phyloP scores from a whole-genome alignment of 2,113 vertebrate genomes.

The Psammodynastes pulverulentus region DNA sequence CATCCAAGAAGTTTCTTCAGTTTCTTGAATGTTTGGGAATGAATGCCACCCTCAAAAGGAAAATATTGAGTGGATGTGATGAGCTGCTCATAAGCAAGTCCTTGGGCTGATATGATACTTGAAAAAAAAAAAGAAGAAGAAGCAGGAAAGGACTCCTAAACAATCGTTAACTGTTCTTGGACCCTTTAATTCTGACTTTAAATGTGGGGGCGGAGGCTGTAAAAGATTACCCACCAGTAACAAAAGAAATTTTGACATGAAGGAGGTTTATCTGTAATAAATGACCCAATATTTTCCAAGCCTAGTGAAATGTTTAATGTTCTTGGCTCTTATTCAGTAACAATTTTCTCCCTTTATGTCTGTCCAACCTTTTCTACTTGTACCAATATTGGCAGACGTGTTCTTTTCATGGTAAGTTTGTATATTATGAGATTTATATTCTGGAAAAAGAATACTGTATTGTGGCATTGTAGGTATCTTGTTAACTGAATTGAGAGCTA shows the following conservation, averaged over 20 bases:
- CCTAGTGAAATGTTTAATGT: neutral
- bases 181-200: neutral
- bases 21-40: too few species aligned
- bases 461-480: neutral
- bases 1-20: neutral
- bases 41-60: neutral
- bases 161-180: neutral
- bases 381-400: neutral
- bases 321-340: neutral
- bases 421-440: neutral
- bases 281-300: conserved; percentile 6
- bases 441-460: neutral
- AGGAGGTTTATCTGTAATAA: neutral
- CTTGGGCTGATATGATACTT: neutral
- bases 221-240: neutral
- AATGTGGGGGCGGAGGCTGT: neutral
- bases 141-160: neutral
- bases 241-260: neutral
- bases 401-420: neutral
- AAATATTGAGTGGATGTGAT: neutral
- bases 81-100: neutral
- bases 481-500: neutral
- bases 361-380: neutral
- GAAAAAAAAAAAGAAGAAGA: neutral
- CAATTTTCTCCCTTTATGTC: neutral